Evolutionary conservation across 2,797 vertebrate species (phyloP).

Genomic region (Basileuterus tristriatus): DNA sequence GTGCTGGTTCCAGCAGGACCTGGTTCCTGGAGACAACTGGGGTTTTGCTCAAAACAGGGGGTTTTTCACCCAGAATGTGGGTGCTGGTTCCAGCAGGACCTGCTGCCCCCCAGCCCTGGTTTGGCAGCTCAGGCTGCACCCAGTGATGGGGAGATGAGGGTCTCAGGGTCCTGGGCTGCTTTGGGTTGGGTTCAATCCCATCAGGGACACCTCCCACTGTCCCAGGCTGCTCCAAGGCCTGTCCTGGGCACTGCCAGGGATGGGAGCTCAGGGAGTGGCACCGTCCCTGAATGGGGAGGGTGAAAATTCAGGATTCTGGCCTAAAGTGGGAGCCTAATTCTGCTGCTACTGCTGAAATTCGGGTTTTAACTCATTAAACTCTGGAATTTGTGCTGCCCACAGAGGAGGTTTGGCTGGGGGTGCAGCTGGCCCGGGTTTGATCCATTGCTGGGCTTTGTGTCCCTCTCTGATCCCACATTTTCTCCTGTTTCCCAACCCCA

Average conservation of each 20-base stretch:
- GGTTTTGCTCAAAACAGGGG: rapidly evolving
- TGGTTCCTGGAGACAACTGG: rapidly evolving
- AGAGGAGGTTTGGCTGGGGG: background rate
- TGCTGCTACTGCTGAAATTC: background rate
- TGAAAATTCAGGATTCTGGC: background rate
- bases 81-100: background rate
- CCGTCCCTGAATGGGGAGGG: too few relatives aligned
- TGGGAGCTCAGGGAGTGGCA: background rate
- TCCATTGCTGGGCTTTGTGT: background rate
- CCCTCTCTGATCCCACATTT: background rate
- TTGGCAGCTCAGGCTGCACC: background rate
- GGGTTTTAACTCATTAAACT: background rate
- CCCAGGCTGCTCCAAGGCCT: rapidly evolving
- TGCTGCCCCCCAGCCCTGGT: background rate
- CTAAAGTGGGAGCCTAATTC: too few relatives aligned
- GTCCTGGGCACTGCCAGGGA: rapidly evolving
- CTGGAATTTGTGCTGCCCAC: rapidly evolving
- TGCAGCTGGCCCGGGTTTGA: background rate
- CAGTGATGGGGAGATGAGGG: background rate
- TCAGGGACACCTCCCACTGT: rapidly evolving
- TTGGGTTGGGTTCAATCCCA: background rate
- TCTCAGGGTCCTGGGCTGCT: background rate
- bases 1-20: background rate
- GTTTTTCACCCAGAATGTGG: background rate
- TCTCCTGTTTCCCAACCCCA: background rate